Percentiles rank a stretch among this genome's conserved stretches.
phyloP scores from a whole-genome alignment of 1,140 invertebrate genomes.

The Leptinotarsa defecta region DNA sequence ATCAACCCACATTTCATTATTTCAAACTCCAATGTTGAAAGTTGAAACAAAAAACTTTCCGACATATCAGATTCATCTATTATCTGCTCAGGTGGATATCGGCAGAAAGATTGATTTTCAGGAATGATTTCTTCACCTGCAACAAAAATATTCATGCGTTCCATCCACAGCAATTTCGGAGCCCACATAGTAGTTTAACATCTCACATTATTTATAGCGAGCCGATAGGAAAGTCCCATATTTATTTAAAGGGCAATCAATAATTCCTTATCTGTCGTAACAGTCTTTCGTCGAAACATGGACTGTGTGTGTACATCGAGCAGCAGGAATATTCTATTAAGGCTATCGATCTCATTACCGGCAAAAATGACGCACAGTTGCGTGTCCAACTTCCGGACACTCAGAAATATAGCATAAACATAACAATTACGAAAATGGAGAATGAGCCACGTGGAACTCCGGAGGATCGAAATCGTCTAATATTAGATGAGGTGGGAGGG shows the following conservation, averaged over 20 bases:
- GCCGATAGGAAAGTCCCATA: background rate
- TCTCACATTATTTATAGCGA: background rate
- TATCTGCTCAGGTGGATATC: no score
- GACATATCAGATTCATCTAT: no score
- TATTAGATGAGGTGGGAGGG: background rate
- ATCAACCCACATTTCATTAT: no score
- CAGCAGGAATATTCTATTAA: constrained; percentile 5
- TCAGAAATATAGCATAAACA: constrained; percentile 6
- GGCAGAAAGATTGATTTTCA: no score
- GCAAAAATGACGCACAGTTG: constrained; percentile 5
- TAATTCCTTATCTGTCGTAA: constrained; percentile 6
- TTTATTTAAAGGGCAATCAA: constrained; percentile 2
- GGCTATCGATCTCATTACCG: constrained; percentile 5
- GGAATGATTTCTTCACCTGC: no score
- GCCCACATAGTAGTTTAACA: background rate
- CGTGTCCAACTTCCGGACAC: constrained; percentile 4
- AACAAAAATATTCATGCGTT: no score
- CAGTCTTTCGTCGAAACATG: background rate
- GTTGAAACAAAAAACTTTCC: no score
- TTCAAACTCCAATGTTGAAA: no score
- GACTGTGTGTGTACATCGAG: background rate
- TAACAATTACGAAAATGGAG: background rate
- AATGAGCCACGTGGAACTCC: background rate
- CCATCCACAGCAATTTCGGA: background rate
- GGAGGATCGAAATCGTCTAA: background rate